Percentiles rank a stretch among this genome's conserved stretches.
Evolutionary conservation across 2,113 vertebrate species (phyloP).

Genomic region (Vidua chalybeata): DNA sequence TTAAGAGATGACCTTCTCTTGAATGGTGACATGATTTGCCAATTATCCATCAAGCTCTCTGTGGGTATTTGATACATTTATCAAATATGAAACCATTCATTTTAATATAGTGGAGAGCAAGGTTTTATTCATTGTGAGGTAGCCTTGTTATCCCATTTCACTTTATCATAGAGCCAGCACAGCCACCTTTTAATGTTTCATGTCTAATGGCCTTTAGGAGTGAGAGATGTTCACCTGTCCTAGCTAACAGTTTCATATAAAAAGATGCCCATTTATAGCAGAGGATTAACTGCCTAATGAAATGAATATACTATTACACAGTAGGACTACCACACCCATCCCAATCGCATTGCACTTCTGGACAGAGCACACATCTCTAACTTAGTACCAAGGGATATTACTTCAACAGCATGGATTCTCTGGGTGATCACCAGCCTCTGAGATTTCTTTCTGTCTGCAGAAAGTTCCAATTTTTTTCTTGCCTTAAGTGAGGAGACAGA

Average conservation of each 20-base stretch:
- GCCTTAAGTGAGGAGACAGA: background rate
- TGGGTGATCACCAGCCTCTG: background rate
- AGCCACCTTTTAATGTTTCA: background rate
- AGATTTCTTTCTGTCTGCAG: background rate
- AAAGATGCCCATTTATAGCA: background rate
- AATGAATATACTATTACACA: background rate
- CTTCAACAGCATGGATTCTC: background rate
- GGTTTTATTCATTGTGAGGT: background rate
- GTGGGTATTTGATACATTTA: background rate
- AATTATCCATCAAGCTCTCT: constrained; percentile 23
- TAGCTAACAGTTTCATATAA: background rate
- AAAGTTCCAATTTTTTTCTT: background rate
- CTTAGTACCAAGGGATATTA: background rate
- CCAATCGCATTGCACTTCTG: background rate
- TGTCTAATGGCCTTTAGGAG: background rate
- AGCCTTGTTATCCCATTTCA: background rate
- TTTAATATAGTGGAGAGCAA: background rate
- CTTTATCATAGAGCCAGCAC: background rate
- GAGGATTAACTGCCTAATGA: background rate
- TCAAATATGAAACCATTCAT: constrained; percentile 1
- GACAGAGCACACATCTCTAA: background rate
- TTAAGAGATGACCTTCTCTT: constrained; percentile 39
- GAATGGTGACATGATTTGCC: constrained; percentile 29
- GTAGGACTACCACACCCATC: background rate
- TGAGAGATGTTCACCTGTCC: background rate